These are phyloP conservation scores for Capitulum mitella DNA, from an alignment of 2,888 invertebrate genomes.

Conservation along the genomic window DNA sequence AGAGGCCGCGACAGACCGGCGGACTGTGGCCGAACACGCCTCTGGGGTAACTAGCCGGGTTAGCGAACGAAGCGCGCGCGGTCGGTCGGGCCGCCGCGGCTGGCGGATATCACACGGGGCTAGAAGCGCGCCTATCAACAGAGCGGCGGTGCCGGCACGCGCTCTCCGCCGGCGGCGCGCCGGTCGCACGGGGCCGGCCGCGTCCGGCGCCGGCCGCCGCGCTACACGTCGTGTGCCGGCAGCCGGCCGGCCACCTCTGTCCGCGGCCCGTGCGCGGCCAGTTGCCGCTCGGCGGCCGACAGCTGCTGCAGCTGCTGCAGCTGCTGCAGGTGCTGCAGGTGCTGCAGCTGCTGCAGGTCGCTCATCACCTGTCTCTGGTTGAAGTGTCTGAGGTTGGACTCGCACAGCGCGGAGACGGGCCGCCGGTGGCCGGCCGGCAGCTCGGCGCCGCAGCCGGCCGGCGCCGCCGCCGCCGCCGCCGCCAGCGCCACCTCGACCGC, in stretches of 20 bases:
- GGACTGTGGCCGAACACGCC: too few species aligned
- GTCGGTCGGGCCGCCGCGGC: neutral
- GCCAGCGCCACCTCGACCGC: constrained; percentile 44
- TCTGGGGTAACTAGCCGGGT: neutral
- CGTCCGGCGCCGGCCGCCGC: neutral
- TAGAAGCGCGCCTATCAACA: neutral
- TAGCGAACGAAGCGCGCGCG: neutral
- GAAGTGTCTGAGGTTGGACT: constrained; percentile 35
- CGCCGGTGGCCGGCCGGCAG: constrained; percentile 29
- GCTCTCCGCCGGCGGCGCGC: neutral
- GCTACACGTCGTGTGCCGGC: neutral
- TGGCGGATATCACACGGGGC: neutral
- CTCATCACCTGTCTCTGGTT: constrained; percentile 35
- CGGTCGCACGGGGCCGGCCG: neutral
- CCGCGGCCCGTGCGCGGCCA: neutral
- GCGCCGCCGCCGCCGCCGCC: neutral
- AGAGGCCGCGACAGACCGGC: too few species aligned
- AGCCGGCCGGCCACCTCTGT: neutral
- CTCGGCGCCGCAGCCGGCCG: neutral
- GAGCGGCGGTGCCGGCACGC: neutral
- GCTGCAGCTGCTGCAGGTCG: constrained; percentile 36
- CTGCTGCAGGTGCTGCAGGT: constrained; percentile 25
- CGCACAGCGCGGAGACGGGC: constrained; percentile 35
- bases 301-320: constrained; percentile 31
- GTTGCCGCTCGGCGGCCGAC: neutral